Conservation (phyloP, 2,797 vertebrate genomes). For the Halcyon leucocephala region DNA sequence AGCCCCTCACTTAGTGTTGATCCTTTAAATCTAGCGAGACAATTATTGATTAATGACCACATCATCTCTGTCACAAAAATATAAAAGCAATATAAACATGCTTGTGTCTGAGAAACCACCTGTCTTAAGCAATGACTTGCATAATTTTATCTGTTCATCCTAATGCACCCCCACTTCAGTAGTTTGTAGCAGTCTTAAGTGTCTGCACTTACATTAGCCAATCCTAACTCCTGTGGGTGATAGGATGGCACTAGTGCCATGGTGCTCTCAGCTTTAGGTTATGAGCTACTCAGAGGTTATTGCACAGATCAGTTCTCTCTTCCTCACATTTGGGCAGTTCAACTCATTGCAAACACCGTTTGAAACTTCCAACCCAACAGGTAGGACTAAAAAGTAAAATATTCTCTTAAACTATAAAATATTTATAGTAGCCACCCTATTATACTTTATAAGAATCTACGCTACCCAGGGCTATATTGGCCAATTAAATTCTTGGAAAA, state of each 20-base stretch:
- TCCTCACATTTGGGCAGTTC: neutral
- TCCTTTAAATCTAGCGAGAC: slow-evolving; percentile 49
- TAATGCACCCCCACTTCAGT: neutral
- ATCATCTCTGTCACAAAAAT: slow-evolving; percentile 18
- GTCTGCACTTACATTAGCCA: neutral
- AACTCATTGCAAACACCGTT: neutral
- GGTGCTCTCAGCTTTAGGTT: neutral
- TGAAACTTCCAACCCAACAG: neutral
- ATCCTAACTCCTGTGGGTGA: neutral
- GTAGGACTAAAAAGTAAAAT: neutral
- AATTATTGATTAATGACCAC: slow-evolving; percentile 48
- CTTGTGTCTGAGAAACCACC: neutral
- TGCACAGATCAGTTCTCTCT: neutral
- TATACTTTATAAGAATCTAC: neutral
- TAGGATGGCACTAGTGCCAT: neutral
- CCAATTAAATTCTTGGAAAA: neutral
- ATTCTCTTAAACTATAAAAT: neutral
- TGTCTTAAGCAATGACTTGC: neutral
- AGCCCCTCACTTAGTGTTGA: neutral
- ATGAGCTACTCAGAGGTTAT: neutral
- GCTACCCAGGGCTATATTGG: neutral
- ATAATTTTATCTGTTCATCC: neutral
- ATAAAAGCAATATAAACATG: slow-evolving; percentile 42
- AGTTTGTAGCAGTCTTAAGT: neutral
- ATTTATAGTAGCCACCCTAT: neutral